These are phyloP conservation scores for Tachina grossa DNA, from an alignment of 2,888 invertebrate genomes.

Conservation along the genomic window DNA sequence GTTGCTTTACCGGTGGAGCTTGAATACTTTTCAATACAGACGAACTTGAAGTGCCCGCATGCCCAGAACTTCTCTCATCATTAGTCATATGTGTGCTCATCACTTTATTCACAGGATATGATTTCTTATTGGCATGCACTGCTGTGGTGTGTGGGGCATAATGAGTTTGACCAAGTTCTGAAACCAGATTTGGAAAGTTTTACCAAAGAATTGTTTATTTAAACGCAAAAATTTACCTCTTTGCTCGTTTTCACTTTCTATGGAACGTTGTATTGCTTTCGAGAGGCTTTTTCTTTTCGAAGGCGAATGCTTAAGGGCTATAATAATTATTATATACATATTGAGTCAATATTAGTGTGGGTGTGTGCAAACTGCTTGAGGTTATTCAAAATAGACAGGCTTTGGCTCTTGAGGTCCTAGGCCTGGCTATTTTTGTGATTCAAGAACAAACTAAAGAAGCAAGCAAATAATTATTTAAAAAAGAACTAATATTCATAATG, in stretches of 20 bases:
- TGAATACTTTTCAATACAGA: conserved; percentile 55
- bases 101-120: conserved; percentile 57
- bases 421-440: conserved; percentile 49
- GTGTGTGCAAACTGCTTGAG: conserved; percentile 13
- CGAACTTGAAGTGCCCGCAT: conserved; percentile 54
- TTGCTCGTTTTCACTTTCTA: conserved; percentile 88
- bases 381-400: conserved; percentile 42
- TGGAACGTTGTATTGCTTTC: conserved; percentile 87
- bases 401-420: conserved; percentile 41
- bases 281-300: conserved; percentile 96
- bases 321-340: conserved; percentile 77
- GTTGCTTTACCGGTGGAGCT: conserved; percentile 77
- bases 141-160: conserved; percentile 18
- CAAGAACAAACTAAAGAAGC: conserved; percentile 68
- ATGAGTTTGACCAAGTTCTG: conserved; percentile 57
- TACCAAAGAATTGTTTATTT: not conserved
- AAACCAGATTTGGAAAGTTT: conserved; percentile 3
- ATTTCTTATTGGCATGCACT: conserved; percentile 55
- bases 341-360: conserved; percentile 41
- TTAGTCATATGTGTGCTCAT: conserved; percentile 42
- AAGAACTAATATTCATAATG: conserved; percentile 52
- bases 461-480: conserved; percentile 63
- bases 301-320: conserved; percentile 98
- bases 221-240: conserved; percentile 78
- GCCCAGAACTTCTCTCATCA: conserved; percentile 36